Conservation (phyloP, 2,888 invertebrate genomes). For the Galerucella pusilla region DNA sequence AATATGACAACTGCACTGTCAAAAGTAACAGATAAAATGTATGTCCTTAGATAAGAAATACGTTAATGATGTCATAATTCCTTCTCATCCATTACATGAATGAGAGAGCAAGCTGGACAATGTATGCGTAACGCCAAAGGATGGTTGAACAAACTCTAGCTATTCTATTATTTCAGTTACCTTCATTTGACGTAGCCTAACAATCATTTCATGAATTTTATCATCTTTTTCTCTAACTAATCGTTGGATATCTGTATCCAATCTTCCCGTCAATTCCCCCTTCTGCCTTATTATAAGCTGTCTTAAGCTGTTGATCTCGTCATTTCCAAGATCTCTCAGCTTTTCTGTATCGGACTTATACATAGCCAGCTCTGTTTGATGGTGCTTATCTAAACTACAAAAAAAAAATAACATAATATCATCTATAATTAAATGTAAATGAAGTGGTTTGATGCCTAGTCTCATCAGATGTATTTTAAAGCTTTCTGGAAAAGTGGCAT, state of each 20-base stretch:
- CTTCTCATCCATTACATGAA: no score
- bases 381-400: conserved; percentile 70
- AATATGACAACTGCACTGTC: no score
- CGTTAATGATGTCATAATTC: no score
- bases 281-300: conserved; percentile 63
- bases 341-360: conserved; percentile 75
- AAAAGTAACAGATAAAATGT: no score
- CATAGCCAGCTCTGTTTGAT: conserved; percentile 72
- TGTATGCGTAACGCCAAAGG: no score
- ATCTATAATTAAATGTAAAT: not conserved
- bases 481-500: not conserved
- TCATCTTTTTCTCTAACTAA: conserved; percentile 63
- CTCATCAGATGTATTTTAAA: conserved; percentile 6
- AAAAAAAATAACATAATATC: not conserved
- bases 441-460: not conserved
- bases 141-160: no score
- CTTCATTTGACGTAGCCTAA: conserved; percentile 62
- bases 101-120: no score
- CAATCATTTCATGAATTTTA: conserved; percentile 65
- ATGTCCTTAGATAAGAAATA: no score
- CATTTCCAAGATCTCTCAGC: conserved; percentile 49
- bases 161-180: conserved; percentile 47
- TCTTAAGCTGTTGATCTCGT: conserved; percentile 62
- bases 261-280: conserved; percentile 59
- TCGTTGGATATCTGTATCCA: conserved; percentile 62